phyloP scores from a whole-genome alignment of 2,888 invertebrate species.

The Polietes domitor region DNA sequence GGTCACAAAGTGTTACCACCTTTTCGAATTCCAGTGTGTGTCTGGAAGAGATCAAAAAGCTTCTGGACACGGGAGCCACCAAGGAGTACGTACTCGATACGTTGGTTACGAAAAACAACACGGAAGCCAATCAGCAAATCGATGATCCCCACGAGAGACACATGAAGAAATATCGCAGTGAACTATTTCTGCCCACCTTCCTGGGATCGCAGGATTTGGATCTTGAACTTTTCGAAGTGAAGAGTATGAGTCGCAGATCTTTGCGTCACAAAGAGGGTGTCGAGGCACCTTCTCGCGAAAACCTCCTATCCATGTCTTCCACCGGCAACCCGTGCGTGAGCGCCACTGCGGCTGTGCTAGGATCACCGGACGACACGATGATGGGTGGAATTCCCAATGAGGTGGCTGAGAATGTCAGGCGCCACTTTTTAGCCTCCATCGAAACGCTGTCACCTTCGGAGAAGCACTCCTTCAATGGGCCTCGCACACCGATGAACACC shows the following conservation, averaged over 20 bases:
- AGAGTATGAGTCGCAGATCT: constrained; percentile 78
- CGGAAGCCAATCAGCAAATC: constrained; percentile 81
- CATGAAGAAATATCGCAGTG: constrained; percentile 79
- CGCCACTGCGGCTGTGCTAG: constrained; percentile 70
- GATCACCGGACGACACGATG: constrained; percentile 75
- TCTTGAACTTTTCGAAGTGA: constrained; percentile 75
- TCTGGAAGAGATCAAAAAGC: constrained; percentile 83
- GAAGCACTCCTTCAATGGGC: constrained; percentile 73
- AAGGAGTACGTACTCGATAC: constrained; percentile 80
- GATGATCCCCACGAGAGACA: constrained; percentile 75
- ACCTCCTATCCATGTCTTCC: constrained; percentile 78
- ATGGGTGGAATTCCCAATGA: constrained; percentile 73
- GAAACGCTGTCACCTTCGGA: constrained; percentile 80
- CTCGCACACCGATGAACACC: constrained; percentile 65
- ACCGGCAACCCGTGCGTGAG: constrained; percentile 70
- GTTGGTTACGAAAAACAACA: constrained; percentile 80
- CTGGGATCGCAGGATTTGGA: constrained; percentile 77
- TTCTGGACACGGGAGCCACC: constrained; percentile 86
- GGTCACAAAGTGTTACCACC: constrained; percentile 81
- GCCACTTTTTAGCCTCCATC: constrained; percentile 77
- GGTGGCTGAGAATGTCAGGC: constrained; percentile 70
- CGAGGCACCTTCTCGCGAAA: constrained; percentile 77
- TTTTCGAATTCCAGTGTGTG: constrained; percentile 81
- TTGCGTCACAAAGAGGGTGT: constrained; percentile 76
- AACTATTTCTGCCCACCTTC: constrained; percentile 79